Evolutionary conservation across 2,113 vertebrate genomes (phyloP).

Genomic region (Perognathus longimembris): DNA sequence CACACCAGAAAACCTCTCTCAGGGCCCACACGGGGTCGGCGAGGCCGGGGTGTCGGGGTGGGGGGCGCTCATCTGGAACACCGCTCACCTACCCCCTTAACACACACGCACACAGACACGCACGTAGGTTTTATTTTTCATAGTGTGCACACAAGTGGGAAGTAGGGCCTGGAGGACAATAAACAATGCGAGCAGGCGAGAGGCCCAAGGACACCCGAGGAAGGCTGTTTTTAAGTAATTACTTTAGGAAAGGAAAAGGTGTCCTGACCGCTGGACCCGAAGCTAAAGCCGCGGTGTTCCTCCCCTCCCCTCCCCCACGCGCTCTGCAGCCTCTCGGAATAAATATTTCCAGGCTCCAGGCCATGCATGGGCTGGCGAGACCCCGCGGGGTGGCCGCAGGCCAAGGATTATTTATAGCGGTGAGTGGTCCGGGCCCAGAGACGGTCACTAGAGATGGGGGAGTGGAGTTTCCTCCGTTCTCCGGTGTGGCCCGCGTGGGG

Average conservation of each 20-base stretch:
- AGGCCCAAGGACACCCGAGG: constrained; percentile 51
- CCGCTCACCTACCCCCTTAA: not conserved
- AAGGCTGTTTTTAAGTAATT: constrained; percentile 55
- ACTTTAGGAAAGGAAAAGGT: constrained; percentile 12
- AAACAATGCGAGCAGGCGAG: constrained; percentile 56
- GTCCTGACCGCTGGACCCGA: constrained; percentile 16
- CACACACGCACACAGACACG: not conserved
- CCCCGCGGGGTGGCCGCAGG: constrained; percentile 79
- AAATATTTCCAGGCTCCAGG: constrained; percentile 82
- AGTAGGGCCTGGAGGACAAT: constrained; percentile 54
- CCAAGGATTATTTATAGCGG: constrained; percentile 82
- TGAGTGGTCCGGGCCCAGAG: constrained; percentile 62
- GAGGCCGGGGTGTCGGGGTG: not conserved
- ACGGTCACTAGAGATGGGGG: constrained; percentile 44
- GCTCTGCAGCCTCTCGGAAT: constrained; percentile 74
- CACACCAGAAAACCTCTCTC: not conserved
- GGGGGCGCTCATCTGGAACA: not conserved
- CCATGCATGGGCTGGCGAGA: constrained; percentile 81
- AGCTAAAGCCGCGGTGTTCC: not conserved
- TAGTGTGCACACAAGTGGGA: constrained; percentile 21
- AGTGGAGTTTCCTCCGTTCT: constrained; percentile 57
- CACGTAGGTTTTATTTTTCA: constrained; percentile 67
- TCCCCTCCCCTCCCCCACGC: not conserved
- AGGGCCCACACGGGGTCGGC: not conserved
- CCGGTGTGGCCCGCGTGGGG: constrained; percentile 40